phyloP scores from a whole-genome alignment of 1,140 invertebrate species.

The Cydia amplana region DNA sequence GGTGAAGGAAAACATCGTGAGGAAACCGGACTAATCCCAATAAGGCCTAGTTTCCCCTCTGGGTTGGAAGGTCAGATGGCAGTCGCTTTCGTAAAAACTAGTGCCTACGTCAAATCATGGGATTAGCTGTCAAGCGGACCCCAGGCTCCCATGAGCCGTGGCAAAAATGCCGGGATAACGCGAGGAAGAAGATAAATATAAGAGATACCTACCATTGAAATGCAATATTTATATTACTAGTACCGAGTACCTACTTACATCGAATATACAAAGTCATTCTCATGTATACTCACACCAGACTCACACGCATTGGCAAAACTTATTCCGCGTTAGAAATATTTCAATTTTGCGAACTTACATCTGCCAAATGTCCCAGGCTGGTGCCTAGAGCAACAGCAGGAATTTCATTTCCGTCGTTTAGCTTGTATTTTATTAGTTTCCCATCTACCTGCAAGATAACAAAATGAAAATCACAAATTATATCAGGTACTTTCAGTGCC shows the following conservation, averaged over 20 bases:
- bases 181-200: no score
- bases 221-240: no score
- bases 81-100: no score
- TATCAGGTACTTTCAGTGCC: background rate
- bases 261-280: background rate
- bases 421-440: conserved; percentile 39
- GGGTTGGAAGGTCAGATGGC: no score
- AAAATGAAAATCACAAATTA: conserved; percentile 22
- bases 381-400: conserved; percentile 63
- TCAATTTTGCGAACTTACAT: conserved; percentile 50
- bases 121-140: no score
- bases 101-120: no score
- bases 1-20: no score
- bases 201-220: background rate
- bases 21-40: no score
- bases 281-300: no score
- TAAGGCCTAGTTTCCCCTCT: no score
- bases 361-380: conserved; percentile 59
- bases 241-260: background rate
- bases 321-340: conserved; percentile 11
- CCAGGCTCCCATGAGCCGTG: no score
- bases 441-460: conserved; percentile 41
- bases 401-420: conserved; percentile 63
- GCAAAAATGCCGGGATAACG: no score
- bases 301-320: background rate